phyloP scores from a whole-genome alignment of 2,113 vertebrate genomes.

The Siniperca knerii region DNA sequence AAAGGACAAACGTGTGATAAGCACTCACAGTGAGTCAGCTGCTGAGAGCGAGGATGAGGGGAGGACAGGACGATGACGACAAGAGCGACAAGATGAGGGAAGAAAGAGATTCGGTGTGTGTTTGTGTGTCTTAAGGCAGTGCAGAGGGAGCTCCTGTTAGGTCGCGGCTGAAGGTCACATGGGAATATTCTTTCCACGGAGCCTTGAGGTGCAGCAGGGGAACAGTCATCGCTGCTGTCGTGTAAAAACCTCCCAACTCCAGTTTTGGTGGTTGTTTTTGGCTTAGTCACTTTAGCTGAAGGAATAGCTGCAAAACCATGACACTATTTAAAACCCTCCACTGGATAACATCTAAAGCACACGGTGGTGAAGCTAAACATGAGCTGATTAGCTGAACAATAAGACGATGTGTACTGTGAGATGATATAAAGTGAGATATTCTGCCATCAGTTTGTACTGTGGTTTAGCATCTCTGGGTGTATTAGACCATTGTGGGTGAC shows the following conservation, averaged over 20 bases:
- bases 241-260: slow-evolving; percentile 20
- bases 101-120: not conserved
- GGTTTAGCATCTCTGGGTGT: not conserved
- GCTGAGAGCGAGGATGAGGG: slow-evolving; percentile 15
- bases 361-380: not conserved
- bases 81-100: not conserved
- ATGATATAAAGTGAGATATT: not conserved
- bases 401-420: not conserved
- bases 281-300: slow-evolving; percentile 2
- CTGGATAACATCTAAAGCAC: not conserved
- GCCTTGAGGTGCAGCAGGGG: slow-evolving; percentile 33
- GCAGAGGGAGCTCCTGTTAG: slow-evolving; percentile 54
- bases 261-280: not conserved
- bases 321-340: not conserved
- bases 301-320: not conserved
- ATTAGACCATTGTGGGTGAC: not conserved
- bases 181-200: slow-evolving; percentile 60
- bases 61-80: not conserved
- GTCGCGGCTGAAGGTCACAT: slow-evolving; percentile 69
- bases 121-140: slow-evolving; percentile 35
- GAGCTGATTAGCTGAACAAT: not conserved
- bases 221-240: slow-evolving; percentile 25
- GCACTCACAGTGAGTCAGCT: slow-evolving; percentile 29
- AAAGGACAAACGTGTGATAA: slow-evolving; percentile 8
- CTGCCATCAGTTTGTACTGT: not conserved